Percentiles rank a stretch among this genome's conserved stretches.
Conservation (phyloP, 2,888 invertebrate species). For the Tipula lateralis region DNA sequence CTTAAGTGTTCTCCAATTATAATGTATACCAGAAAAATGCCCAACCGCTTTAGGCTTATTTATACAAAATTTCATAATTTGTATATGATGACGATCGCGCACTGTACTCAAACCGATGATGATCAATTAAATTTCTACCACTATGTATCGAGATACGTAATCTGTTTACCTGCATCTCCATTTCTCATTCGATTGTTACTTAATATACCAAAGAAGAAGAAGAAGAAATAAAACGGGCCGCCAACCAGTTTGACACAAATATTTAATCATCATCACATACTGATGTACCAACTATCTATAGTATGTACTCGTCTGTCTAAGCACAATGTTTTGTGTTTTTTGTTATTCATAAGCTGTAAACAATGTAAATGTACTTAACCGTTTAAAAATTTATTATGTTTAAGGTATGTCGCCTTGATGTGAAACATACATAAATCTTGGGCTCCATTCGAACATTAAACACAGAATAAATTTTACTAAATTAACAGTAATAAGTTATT, state of each 20-base stretch:
- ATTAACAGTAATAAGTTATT: constrained; percentile 24
- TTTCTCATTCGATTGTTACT: not conserved
- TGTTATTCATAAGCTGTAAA: not conserved
- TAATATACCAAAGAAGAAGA: too few species aligned
- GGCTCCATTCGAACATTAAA: not conserved
- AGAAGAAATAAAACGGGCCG: not conserved
- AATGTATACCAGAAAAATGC: not conserved
- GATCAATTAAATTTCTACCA: constrained; percentile 11
- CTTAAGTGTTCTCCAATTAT: not conserved
- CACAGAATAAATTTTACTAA: not conserved
- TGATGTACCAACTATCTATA: not conserved
- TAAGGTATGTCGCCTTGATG: not conserved
- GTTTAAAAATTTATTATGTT: not conserved
- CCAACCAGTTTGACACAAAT: constrained; percentile 15
- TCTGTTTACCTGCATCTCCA: not conserved
- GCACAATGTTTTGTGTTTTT: not conserved
- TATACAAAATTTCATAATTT: not conserved
- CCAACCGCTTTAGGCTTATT: not conserved
- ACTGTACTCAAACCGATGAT: too few species aligned
- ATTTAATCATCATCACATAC: not conserved
- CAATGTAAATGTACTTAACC: not conserved
- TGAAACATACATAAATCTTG: constrained; percentile 11
- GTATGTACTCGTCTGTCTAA: too few species aligned
- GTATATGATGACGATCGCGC: not conserved
- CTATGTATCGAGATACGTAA: not conserved